A percentile compares a stretch with the other conserved stretches of the same genome.
phyloP scores from a whole-genome alignment of 2,113 vertebrate genomes.

The Scopus umbretta region DNA sequence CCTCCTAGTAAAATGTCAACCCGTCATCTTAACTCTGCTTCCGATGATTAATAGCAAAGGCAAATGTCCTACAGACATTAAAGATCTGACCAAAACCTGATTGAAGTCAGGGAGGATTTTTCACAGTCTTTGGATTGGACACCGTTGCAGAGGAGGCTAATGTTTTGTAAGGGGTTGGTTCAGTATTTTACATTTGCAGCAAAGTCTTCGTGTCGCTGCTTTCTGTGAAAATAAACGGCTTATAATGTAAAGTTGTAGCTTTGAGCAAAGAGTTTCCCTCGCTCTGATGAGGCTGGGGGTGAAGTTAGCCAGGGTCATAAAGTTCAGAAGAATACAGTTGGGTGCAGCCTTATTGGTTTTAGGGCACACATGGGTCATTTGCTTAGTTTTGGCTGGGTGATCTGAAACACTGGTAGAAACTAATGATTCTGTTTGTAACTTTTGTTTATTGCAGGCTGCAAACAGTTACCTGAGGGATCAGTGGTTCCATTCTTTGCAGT shows the following conservation, averaged over 20 bases:
- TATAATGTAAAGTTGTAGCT: neutral
- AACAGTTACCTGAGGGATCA: slow-evolving; percentile 99
- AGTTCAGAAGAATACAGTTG: neutral
- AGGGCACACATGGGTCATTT: neutral
- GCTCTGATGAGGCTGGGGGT: neutral
- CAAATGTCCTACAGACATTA: neutral
- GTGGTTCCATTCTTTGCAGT: slow-evolving; percentile 99
- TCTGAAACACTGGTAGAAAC: neutral
- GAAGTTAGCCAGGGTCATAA: neutral
- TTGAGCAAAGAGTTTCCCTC: neutral
- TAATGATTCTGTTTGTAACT: slow-evolving; percentile 12
- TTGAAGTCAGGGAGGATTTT: neutral
- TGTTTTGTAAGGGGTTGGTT: neutral
- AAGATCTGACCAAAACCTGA: neutral
- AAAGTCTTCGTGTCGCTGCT: neutral
- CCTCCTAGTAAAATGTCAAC: neutral
- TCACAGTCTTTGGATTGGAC: neutral
- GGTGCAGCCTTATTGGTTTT: neutral
- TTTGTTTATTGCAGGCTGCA: slow-evolving; percentile 82
- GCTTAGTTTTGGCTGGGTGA: neutral
- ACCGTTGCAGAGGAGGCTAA: neutral
- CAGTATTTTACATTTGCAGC: neutral
- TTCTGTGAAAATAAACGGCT: neutral
- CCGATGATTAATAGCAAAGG: neutral
- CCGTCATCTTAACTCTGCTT: neutral